phyloP scores from a whole-genome alignment of 2,888 invertebrate species.

The Lycocerus yunnanus region DNA sequence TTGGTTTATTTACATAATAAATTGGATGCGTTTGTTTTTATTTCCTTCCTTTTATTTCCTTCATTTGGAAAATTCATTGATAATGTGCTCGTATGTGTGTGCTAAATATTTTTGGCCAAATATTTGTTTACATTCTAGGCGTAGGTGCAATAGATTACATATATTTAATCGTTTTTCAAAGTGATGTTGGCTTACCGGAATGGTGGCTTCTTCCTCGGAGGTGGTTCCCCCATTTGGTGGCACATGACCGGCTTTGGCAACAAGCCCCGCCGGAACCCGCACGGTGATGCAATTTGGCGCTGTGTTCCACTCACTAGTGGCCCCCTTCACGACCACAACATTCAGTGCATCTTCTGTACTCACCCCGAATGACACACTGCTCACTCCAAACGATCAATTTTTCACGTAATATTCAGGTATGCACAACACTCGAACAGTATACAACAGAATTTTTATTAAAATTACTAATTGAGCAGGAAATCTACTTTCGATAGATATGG shows the following conservation, averaged over 20 bases:
- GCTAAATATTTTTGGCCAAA: no score
- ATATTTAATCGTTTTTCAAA: not conserved
- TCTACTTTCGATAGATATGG: not conserved
- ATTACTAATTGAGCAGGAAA: not conserved
- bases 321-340: constrained; percentile 46
- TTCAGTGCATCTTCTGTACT: constrained; percentile 48
- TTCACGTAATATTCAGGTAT: constrained; percentile 12
- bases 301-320: constrained; percentile 53
- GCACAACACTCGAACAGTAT: constrained; percentile 12
- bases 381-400: constrained; percentile 18
- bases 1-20: not conserved
- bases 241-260: constrained; percentile 57
- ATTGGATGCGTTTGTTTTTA: no score
- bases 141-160: not conserved
- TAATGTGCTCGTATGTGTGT: no score
- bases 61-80: not conserved
- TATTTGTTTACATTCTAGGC: not conserved
- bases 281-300: constrained; percentile 55
- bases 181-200: constrained; percentile 50
- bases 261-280: constrained; percentile 57
- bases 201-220: constrained; percentile 57
- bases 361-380: constrained; percentile 33
- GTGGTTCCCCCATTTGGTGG: constrained; percentile 57
- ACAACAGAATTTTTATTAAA: not conserved
- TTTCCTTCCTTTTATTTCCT: not conserved